A percentile compares a stretch with the other conserved stretches of the same genome.
These are phyloP conservation scores for Holotrichia oblita DNA, from an alignment of 1,140 invertebrate species.

Conservation along the genomic window DNA sequence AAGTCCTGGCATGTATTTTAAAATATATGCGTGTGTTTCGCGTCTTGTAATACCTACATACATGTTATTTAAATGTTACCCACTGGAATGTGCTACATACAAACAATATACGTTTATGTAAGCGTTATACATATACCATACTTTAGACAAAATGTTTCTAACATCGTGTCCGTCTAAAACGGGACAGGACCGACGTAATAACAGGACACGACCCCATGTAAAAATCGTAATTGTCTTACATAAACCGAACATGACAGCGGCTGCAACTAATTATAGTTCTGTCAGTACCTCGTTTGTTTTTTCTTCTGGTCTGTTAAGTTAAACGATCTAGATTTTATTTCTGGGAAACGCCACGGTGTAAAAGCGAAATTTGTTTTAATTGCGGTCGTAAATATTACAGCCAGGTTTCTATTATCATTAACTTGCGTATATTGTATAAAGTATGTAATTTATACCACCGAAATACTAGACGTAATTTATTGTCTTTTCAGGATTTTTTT, in stretches of 20 bases:
- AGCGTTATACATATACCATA: too few relatives aligned
- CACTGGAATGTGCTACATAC: too few relatives aligned
- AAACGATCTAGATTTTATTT: slow-evolving; percentile 14
- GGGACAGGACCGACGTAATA: background rate
- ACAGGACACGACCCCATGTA: background rate
- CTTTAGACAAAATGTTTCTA: background rate
- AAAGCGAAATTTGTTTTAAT: slow-evolving; percentile 13
- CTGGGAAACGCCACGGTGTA: background rate
- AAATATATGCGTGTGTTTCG: too few relatives aligned
- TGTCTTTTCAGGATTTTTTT: too few relatives aligned
- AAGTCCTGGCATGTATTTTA: too few relatives aligned
- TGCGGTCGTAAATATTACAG: slow-evolving; percentile 8
- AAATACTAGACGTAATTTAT: too few relatives aligned
- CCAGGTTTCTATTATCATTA: background rate
- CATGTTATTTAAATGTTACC: too few relatives aligned
- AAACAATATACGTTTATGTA: too few relatives aligned
- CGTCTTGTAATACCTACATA: too few relatives aligned
- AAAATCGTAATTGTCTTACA: slow-evolving; percentile 20
- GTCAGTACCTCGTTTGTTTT: background rate
- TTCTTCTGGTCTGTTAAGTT: background rate
- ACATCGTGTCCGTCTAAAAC: background rate
- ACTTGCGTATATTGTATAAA: background rate
- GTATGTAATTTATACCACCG: too few relatives aligned
- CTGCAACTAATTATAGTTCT: slow-evolving; percentile 17
- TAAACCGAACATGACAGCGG: slow-evolving; percentile 3